Evolutionary conservation across 1,140 invertebrate species (phyloP).

Genomic region (Riptortus pedestris): DNA sequence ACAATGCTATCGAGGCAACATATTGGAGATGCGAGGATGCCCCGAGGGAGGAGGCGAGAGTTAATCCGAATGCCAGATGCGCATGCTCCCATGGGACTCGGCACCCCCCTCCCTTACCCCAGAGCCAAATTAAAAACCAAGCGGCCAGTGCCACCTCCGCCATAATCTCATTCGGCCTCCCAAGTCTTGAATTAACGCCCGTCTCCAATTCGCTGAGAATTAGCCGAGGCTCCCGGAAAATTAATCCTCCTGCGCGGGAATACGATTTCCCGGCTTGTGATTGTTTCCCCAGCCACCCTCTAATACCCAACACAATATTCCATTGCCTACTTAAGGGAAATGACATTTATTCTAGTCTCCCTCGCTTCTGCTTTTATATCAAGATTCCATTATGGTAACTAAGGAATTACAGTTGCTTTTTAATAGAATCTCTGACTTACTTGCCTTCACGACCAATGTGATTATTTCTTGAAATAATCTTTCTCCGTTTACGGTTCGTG

Average conservation of each 20-base stretch:
- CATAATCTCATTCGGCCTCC: slow-evolving; percentile 2
- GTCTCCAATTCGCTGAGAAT: slow-evolving; percentile 6
- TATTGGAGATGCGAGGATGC: background rate
- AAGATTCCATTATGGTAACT: slow-evolving; percentile 15
- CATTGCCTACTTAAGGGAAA: slow-evolving; percentile 12
- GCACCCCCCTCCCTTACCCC: background rate
- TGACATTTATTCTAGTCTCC: slow-evolving; percentile 8
- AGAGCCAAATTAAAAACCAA: slow-evolving; percentile 9
- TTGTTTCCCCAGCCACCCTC: background rate
- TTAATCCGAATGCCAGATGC: background rate
- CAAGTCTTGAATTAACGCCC: slow-evolving; percentile 4
- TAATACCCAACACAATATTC: background rate
- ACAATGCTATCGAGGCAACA: too few relatives aligned
- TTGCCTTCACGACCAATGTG: background rate
- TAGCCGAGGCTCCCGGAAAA: slow-evolving; percentile 5
- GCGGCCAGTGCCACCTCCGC: background rate
- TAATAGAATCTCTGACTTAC: background rate
- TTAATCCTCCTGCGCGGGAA: slow-evolving; percentile 5
- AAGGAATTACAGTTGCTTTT: slow-evolving; percentile 11
- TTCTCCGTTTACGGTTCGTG: background rate
- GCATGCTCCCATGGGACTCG: background rate
- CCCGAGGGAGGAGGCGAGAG: background rate
- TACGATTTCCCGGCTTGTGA: background rate
- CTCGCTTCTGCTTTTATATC: background rate
- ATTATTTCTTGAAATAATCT: background rate